These are phyloP conservation scores for Nymphalis c-album DNA, from an alignment of 2,888 invertebrate species.

Conservation along the genomic window DNA sequence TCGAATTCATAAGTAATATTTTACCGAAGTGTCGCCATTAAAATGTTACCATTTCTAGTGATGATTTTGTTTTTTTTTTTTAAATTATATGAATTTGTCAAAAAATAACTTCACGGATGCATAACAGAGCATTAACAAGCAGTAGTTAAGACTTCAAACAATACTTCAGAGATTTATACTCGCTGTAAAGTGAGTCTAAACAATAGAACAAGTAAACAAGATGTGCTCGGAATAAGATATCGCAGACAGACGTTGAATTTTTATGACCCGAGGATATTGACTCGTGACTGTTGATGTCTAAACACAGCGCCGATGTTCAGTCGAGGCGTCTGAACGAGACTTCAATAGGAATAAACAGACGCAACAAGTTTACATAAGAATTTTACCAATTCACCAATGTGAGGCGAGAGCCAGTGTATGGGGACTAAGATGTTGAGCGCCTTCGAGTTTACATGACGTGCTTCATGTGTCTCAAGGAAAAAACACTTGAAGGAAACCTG, in stretches of 20 bases:
- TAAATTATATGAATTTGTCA: not conserved
- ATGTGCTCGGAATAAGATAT: conserved; percentile 24
- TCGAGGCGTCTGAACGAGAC: not conserved
- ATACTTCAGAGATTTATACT: conserved; percentile 35
- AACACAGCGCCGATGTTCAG: not conserved
- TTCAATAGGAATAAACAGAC: not conserved
- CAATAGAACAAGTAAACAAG: conserved; percentile 28
- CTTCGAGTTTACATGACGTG: too few species aligned
- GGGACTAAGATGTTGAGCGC: too few species aligned
- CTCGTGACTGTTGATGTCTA: conserved; percentile 10
- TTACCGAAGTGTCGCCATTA: too few species aligned
- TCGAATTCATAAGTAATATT: too few species aligned
- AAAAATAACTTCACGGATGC: conserved; percentile 14
- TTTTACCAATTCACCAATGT: not conserved
- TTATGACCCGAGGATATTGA: conserved; percentile 28
- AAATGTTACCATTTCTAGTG: not conserved
- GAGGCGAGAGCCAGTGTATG: too few species aligned
- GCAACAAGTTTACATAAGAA: not conserved
- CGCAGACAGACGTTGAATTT: conserved; percentile 21
- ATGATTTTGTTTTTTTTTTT: not conserved
- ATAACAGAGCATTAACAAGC: conserved; percentile 12
- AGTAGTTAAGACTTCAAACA: conserved; percentile 35
- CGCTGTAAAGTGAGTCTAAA: conserved; percentile 33
- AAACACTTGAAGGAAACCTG: too few species aligned
- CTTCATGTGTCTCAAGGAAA: too few species aligned